phyloP scores from a whole-genome alignment of 1,140 invertebrate species.

The Lethrus apterus region DNA sequence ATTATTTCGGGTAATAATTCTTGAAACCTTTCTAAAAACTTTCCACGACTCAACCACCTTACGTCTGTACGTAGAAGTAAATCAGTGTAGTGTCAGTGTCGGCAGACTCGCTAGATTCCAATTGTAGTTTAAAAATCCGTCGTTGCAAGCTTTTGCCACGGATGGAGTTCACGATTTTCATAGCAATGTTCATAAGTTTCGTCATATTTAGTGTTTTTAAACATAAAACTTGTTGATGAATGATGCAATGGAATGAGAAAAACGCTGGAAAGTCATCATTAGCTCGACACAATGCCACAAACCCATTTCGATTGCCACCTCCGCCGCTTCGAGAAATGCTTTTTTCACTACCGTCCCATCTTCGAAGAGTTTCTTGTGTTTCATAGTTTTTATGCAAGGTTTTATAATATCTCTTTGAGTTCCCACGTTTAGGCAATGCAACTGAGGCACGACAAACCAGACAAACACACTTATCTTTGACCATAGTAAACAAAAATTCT shows the following conservation, averaged over 20 bases:
- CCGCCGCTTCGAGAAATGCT: no score
- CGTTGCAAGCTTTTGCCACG: conserved; percentile 24
- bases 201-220: conserved; percentile 14
- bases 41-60: conserved; percentile 20
- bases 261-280: conserved; percentile 2
- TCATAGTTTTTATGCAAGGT: conserved; percentile 4
- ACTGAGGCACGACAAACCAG: conserved; percentile 2
- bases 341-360: no score
- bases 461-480: conserved; percentile 3
- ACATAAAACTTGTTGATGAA: no score
- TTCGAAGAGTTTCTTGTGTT: no score
- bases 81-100: conserved; percentile 18
- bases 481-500: conserved; percentile 10
- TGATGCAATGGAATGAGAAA: conserved; percentile 16
- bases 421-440: conserved; percentile 1
- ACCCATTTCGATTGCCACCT: conserved; percentile 14
- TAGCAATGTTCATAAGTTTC: conserved; percentile 14
- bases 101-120: conserved; percentile 12
- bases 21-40: conserved; percentile 19
- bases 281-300: conserved; percentile 14
- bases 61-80: conserved; percentile 20
- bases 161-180: conserved; percentile 18
- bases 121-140: conserved; percentile 18
- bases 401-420: not conserved
- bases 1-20: conserved; percentile 15